Evolutionary conservation across 2,888 invertebrate genomes (phyloP), one percentile per base, ranked within the genome.

Genomic region (Panorpa germanica): DNA sequence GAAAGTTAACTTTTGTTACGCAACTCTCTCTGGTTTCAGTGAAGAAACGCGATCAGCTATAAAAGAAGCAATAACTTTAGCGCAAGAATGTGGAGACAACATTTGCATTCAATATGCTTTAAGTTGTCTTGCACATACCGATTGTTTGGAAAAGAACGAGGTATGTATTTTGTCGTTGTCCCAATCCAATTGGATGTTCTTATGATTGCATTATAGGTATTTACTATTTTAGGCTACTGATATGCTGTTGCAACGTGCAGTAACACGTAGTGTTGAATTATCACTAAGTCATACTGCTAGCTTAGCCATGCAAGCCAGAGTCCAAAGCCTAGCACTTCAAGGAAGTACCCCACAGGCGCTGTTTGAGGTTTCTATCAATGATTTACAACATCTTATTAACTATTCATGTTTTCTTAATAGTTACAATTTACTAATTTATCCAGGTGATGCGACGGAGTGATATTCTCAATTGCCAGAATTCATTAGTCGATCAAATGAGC

Each of bases 71-170:
- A 70, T 90, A 31, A 73, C 73, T 53, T 63, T 83, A 46, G 82
- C 88, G 4, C 88, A 90, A 50, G 83, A 86, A 54, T 74, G 76
- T 33, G 80, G 74, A 35, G 90, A 91, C 50, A 73, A 75, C 43
- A 64, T 78, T 31, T 88, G 86, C 46, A 59, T 88, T 31, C 83
- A 85, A 50, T 70, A 82, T 46, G 80, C 82, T 30, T 71, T 80
- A 44, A 76, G 76, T 28, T 90, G 83, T 86, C 65, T 82, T 43
- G 52, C 53, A 38, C 44, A 46, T n/a, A n/a, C n/a, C n/a, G n/a
- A n/a, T n/a, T n/a, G n/a, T n/a, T n/a, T n/a, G n/a, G n/a, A n/a
- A n/a, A n/a, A n/a, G n/a, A n/a, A n/a, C n/a, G n/a, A n/a, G n/a
- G n/a, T n/a, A n/a, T n/a, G n/a, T n/a, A n/a, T n/a, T n/a, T n/a